Evolutionary conservation across 2,113 vertebrate genomes (phyloP), one percentile per base, ranked within the genome.

Genomic region (Polyodon spathula): DNA sequence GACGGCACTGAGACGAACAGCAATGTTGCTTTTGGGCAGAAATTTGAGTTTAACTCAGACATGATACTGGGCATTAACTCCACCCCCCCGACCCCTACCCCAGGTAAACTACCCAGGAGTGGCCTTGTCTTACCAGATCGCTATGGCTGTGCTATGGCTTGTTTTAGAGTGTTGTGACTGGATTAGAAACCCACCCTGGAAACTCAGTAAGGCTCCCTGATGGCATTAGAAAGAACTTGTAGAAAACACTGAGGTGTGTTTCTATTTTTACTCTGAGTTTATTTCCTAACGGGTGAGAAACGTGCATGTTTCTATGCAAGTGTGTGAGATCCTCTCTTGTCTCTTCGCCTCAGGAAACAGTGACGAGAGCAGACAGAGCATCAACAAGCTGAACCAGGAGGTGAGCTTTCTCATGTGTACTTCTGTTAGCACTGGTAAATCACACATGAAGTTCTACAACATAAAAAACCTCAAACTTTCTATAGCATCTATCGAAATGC

Each of bases 1-100:
- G 88, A 90, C 4, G 88, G 88, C 37, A 88, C 87, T 8, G 88
- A 90, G 73, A 85, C 83, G 0, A 86, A 89, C 60, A 81, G 60
- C 66, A 81, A 63, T 54, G 74, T 71, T 58, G 68, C 64, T 9
- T 75, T 75, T 3, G 73, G 77, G 0, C 87, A 81, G 68, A 88
- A 75, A 71, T 90, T 89, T 73, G 88, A 90, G 78, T 90, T 88
- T 69, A 81, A 67, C 59, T 67, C 78, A 54, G 78, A 69, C 37
- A 51, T 73, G 53, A 72, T 79, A 17, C 76, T 76, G 17, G 69
- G 68, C 54, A 72, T 61, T 1, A 65, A 79, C 0, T 46, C 79
- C 54, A 72, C 61, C 1, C 66, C 80, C 0, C 50, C 79, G 2
- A 82, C 81, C 14, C 79, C 81, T 0, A 71, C 53, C 59, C 55